Evolutionary conservation across 2,888 invertebrate genomes (phyloP).

Genomic region (Thyatira batis): DNA sequence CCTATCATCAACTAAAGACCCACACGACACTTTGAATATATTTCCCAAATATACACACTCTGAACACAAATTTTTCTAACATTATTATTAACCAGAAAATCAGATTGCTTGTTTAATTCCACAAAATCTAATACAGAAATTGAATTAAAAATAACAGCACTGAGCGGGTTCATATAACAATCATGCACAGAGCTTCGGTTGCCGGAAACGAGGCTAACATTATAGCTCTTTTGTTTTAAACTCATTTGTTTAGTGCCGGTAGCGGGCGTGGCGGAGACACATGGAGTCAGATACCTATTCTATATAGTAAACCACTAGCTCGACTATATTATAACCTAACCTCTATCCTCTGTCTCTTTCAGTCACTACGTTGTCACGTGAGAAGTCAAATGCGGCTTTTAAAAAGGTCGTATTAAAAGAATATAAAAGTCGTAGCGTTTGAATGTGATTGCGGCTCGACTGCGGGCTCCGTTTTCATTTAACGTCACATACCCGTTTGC

Average conservation of each 20-base stretch:
- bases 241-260: slow-evolving; percentile 21
- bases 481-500: background rate
- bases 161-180: background rate
- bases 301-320: no score
- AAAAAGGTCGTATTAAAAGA: no score
- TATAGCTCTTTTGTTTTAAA: slow-evolving; percentile 17
- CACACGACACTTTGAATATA: no score
- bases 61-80: no score
- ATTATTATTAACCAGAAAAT: background rate
- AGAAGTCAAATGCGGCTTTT: no score
- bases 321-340: no score
- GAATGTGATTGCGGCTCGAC: background rate
- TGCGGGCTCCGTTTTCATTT: background rate
- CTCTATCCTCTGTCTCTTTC: no score
- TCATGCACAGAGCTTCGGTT: background rate
- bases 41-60: no score
- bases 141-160: background rate
- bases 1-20: no score
- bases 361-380: no score
- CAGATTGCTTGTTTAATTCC: background rate
- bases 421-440: no score
- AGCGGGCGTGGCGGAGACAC: slow-evolving; percentile 12
- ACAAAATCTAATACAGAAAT: background rate
- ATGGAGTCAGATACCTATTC: background rate
- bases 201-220: background rate